Evolutionary conservation across 2,113 vertebrate species (phyloP), one percentile per base, ranked within the genome.

Genomic region (Lamprotornis superbus): DNA sequence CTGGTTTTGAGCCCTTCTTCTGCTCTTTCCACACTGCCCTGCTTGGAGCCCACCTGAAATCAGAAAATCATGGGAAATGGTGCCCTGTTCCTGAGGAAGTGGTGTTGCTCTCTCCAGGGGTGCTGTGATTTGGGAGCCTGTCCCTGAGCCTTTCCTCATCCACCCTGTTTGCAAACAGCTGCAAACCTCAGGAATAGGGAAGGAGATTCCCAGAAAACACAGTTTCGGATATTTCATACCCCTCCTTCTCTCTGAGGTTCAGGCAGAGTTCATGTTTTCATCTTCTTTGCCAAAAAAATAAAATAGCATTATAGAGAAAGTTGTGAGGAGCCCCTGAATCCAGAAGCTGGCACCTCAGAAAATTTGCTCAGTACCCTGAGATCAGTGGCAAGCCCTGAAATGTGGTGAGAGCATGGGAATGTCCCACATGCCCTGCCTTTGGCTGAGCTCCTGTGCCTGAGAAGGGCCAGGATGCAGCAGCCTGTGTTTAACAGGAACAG

Each of bases 381-480:
- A 57, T 44, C 9, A 31, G 37, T 19, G 31, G 37, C 52, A 52
- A 80, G 73, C 55, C 49, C 37, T 37, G 70, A 35, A 64, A 37
- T 3, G 33, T 27, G 35, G 13, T 1, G 12, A 82, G 35, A 60
- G 73, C 0, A 0, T 1, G 0, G 28, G 19, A 35, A 33, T 49
- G n/a, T 24, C 31, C 53, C 33, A n/a, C 12, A 3, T 11, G 73
- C 21, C 67, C 37, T 59, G 63, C 37, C 28, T 30, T 35, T 28
- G 59, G 52, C 56, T 91, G 90, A 39, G 35, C 49, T 25, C 15
- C 56, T 6, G 8, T 24, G 17, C 44, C 17, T 4, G 35, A 55
- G 61, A 40, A 53, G 30, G 31, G 11, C 15, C 44, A 15, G 69
- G 53, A 33, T 77, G 64, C 55, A 79, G 42, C 80, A 85, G 59